Evolutionary conservation across 2,113 vertebrate genomes (phyloP).

Genomic region (Ardeotis arabs): DNA sequence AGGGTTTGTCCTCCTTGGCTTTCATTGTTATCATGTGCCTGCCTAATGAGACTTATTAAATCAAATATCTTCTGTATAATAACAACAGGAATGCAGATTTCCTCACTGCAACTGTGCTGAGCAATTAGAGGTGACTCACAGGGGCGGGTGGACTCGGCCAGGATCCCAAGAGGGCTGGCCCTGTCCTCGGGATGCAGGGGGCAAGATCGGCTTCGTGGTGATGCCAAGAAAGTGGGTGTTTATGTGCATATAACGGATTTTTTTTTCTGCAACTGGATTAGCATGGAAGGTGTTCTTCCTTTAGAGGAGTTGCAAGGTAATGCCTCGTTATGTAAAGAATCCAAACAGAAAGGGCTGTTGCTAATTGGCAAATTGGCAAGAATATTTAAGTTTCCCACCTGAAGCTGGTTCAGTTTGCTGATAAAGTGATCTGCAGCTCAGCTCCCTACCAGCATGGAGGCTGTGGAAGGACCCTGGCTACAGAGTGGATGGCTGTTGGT

Average conservation of each 20-base stretch:
- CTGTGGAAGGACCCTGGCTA: not conserved
- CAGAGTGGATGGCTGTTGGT: fast-evolving
- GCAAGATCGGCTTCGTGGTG: not conserved
- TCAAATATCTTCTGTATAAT: not conserved
- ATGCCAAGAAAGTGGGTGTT: not conserved
- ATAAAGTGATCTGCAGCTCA: not conserved
- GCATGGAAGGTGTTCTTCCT: not conserved
- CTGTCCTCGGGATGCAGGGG: not conserved
- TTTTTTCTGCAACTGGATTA: not conserved
- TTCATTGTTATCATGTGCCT: not conserved
- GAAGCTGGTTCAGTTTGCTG: not conserved
- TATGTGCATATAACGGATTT: not conserved
- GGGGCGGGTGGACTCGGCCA: not conserved
- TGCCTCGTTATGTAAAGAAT: fast-evolving
- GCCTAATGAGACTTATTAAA: not conserved
- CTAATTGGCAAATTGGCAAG: not conserved
- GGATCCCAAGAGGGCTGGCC: not conserved
- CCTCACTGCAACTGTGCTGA: not conserved
- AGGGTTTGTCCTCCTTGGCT: not conserved
- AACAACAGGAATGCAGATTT: not conserved
- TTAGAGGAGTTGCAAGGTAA: not conserved
- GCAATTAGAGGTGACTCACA: not conserved
- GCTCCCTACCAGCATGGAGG: fast-evolving
- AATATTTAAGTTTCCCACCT: not conserved
- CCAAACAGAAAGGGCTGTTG: not conserved